These are phyloP conservation scores for Camptogramma bilineatum DNA, from an alignment of 2,888 invertebrate species.

Conservation along the genomic window DNA sequence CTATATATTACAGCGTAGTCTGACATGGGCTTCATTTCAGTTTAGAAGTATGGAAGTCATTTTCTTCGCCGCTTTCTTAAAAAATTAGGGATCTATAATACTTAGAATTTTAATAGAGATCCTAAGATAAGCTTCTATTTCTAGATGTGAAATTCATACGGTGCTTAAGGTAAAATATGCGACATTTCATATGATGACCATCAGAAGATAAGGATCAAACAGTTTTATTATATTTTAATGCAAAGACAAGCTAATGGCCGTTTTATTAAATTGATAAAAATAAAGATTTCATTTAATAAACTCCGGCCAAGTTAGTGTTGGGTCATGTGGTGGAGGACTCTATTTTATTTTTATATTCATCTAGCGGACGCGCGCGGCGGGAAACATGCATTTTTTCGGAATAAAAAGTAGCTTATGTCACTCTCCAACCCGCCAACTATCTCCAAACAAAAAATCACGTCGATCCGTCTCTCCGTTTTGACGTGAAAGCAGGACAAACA, in stretches of 20 bases:
- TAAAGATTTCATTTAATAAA: neutral
- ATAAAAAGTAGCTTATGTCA: too few species aligned
- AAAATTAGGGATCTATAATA: neutral
- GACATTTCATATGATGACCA: slow-evolving; percentile 3
- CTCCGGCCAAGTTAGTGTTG: neutral
- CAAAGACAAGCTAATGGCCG: slow-evolving; percentile 2
- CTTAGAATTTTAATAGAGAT: neutral
- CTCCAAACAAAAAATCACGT: too few species aligned
- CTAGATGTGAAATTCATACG: neutral
- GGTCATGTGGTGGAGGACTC: neutral
- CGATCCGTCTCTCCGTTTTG: too few species aligned
- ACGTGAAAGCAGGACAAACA: too few species aligned
- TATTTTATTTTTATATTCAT: neutral
- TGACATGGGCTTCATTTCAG: too few species aligned
- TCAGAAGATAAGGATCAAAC: neutral
- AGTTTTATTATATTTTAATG: slow-evolving; percentile 6
- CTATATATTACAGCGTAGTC: too few species aligned
- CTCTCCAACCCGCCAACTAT: too few species aligned
- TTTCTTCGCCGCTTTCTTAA: too few species aligned
- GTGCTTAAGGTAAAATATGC: slow-evolving; percentile 2
- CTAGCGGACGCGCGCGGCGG: too few species aligned
- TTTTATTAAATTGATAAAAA: neutral
- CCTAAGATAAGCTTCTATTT: neutral
- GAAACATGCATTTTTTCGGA: too few species aligned
- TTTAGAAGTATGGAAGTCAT: too few species aligned